Evolutionary conservation across 2,797 vertebrate genomes (phyloP), one percentile per base, ranked within the genome.

Genomic region (Lutjanus campechanus): DNA sequence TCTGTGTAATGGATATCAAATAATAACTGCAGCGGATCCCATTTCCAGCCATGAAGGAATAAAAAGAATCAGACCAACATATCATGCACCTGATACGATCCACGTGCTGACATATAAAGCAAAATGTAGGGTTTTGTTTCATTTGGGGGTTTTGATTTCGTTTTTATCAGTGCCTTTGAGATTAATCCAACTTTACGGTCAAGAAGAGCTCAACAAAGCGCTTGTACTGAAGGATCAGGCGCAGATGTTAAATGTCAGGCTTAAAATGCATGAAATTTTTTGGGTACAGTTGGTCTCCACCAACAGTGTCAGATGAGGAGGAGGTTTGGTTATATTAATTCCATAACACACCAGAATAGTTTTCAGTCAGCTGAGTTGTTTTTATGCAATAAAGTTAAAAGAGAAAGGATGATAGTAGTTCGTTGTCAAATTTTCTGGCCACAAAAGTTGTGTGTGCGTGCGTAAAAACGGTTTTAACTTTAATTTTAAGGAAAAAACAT

Each of bases 1-100:
- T 71, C 82, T 78, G 90, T 92, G 94, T 93, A 92, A 95, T 87
- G 90, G 92, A 92, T 93, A 95, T 93, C 88, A 92, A 84, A 92
- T 92, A 88, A 86, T 90, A 91, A 89, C 78, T 80, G 84, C 89
- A 73, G 69, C 72, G 83, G 90, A 90, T 95, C 92, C 58, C 59
- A 78, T 95, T 93, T 90, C 91, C 76, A 86, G 75, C 70, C 88
- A 86, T 74, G 78, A 69, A 79, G 87, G 73, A 82, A 84, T 87
- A 85, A 87, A 90, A 88, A 70, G 46, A 12, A 86, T 88, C 84
- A 64, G 47, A 66, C n/a, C 62, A 41, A 89, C 88, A 86, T 69
- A 91, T 93, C 90, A 90, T 79, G 73, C 83, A 94, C 89, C 73
- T 88, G 88, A 93, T 92, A 90, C 89, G 61, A 69, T 70, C 76